Base-by-base conservation (phyloP, 2,113 vertebrate species). In the Numida meleagris region DNA sequence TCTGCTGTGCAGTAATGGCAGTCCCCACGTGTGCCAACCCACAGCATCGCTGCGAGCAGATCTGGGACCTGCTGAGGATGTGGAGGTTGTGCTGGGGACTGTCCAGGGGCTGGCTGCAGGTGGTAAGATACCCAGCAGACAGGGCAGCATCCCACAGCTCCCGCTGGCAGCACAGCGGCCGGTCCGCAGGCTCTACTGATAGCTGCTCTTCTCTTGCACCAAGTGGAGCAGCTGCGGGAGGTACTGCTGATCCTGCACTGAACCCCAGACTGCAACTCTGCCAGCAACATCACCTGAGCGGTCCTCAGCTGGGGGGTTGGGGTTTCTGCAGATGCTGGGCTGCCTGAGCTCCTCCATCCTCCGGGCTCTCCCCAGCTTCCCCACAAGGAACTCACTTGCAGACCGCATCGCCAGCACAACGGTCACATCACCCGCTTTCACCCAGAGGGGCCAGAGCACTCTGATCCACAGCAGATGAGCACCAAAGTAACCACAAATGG, bases 221-320 rank as follows among this genome's bases (percentile, higher is more conserved):
- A 50, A 50, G 24, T 8, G 24, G 4, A 13, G 48, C 24, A 50
- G 48, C 48, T 25, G 38, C 45, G 31, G 42, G 71, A 24, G 48
- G 24, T 27, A 33, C 55, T 6, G 9, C 21, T 34, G 1, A 1
- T 43, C 38, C 59, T 50, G 50, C 0, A 3, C 33, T 27, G 33
- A 92, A 70, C 33, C 46, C 63, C 50, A 40, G 53, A 31, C 27
- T 70, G 72, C 11, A 0, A 1, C 81, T 45, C 48, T 61, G 59
- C 42, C 55, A 72, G 48, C 1, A 1, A 27, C 43, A 76, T n/a
- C 1, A 2, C 40, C 68, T 0, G 0, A 46, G 65, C 3, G 3
- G 14, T 34, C 57, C 12, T 16, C 34, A 34, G 33, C 43, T 14
- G 14, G 10, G 23, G 31, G 65, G 14, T 7, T 46, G 14, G 42